Evolutionary conservation across 2,113 vertebrate genomes (phyloP), one percentile per base, ranked within the genome.

Genomic region (Pandion haliaetus): DNA sequence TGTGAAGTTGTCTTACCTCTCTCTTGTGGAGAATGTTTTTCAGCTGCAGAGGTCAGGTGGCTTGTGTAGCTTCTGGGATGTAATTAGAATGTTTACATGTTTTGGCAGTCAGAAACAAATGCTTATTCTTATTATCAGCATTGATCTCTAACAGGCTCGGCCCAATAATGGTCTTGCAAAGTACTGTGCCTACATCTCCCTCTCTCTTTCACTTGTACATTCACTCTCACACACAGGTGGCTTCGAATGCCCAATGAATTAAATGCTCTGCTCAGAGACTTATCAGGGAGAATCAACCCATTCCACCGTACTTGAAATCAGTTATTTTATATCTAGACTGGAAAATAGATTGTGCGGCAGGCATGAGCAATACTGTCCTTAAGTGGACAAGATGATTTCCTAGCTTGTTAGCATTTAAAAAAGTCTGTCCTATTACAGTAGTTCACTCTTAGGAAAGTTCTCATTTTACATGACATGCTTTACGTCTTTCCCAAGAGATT

Each of bases 1-100:
- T 5, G 29, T 38, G 67, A 83, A 85, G 49, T 47, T 69, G 34
- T 54, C 96, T 97, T 97, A 97, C 97, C 97, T 96, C 61, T 70
- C 34, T 55, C 66, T 54, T 17, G 59, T 24, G 57, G 61, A 77
- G 84, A 59, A 44, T 17, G 25, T 26, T 80, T 93, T 59, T 18
- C 96, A 69, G 94, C 87, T 71, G 89, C 55, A 65, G 71, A 71
- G 49, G 52, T 69, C 52, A 70, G 58, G 55, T 88, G 44, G 73
- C 59, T 76, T 6, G 31, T 42, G 78, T 17, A 54, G 65, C 50
- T 59, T 85, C 38, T 78, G 88, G 65, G 49, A 8, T 16, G 81
- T 34, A 78, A 28, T 15, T 38, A 49, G 23, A 18, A 49, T 17
- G 19, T 79, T 91, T 65, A 61, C 50, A 25, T 90, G 29, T 77